A percentile compares a stretch with the other conserved stretches of the same genome.
Conservation (phyloP, 2,113 vertebrate species). For the Chrysochloris asiatica region DNA sequence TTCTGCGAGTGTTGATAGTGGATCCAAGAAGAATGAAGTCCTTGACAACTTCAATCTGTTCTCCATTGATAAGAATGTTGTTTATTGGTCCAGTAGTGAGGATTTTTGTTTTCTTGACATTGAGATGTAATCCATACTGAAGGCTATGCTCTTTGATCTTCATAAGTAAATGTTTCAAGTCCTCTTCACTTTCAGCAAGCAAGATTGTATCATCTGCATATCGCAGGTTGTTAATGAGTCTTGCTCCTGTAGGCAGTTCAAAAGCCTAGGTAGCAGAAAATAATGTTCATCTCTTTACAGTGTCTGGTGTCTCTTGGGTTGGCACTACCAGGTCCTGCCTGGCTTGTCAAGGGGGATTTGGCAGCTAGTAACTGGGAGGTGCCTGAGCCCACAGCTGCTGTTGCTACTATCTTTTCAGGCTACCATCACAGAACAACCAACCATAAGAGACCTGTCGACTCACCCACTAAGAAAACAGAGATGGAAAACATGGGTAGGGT, state of each 20-base stretch:
- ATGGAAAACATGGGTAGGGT: background rate
- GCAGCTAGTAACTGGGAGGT: background rate
- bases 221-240: too few species aligned
- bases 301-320: background rate
- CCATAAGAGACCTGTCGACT: background rate
- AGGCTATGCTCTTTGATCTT: too few species aligned
- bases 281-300: slow-evolving; percentile 17
- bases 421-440: slow-evolving; percentile 25
- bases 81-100: too few species aligned
- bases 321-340: background rate
- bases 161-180: too few species aligned
- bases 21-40: too few species aligned
- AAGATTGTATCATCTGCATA: too few species aligned
- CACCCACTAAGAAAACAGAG: background rate
- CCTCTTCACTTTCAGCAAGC: too few species aligned
- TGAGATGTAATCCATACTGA: too few species aligned
- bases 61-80: too few species aligned
- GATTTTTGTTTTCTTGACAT: too few species aligned
- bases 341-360: slow-evolving; percentile 33
- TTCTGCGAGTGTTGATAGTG: too few species aligned
- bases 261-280: slow-evolving; percentile 53
- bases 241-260: slow-evolving; percentile 59
- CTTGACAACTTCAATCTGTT: too few species aligned
- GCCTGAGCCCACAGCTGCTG: background rate
- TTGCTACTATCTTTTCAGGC: background rate